Percentiles rank a stretch among this genome's conserved stretches.
phyloP scores from a whole-genome alignment of 1,140 invertebrate species.

The Idris sp. region DNA sequence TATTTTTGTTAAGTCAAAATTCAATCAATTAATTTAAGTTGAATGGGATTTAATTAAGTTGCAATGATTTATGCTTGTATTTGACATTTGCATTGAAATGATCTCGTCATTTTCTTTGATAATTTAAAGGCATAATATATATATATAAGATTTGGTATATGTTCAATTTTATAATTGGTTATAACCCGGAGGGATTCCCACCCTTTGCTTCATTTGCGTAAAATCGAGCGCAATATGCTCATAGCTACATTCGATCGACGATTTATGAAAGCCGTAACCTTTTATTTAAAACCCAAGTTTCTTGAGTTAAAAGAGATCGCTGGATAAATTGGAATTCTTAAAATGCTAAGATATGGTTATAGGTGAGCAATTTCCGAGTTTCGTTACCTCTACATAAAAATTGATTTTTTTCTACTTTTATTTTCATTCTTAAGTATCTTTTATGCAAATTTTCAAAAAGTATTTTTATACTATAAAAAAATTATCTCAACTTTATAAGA shows the following conservation, averaged over 20 bases:
- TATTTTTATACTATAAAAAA: too few relatives aligned
- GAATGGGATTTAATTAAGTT: conserved; percentile 12
- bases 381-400: neutral
- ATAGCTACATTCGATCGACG: conserved; percentile 50
- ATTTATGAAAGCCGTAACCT: conserved; percentile 74
- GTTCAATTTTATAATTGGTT: conserved; percentile 43
- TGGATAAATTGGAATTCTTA: conserved; percentile 12
- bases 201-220: conserved; percentile 67
- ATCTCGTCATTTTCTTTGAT: conserved; percentile 39
- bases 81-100: conserved; percentile 53
- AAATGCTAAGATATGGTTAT: too few relatives aligned
- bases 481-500: too few relatives aligned
- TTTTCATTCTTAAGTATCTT: too few relatives aligned
- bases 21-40: neutral
- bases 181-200: conserved; percentile 69
- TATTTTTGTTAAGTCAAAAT: too few relatives aligned
- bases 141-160: conserved; percentile 38
- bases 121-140: conserved; percentile 28
- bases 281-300: conserved; percentile 53
- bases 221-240: conserved; percentile 53
- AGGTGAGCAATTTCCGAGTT: too few relatives aligned
- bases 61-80: conserved; percentile 14
- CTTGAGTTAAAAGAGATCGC: conserved; percentile 22
- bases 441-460: too few relatives aligned
- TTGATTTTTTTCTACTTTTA: too few relatives aligned